Percentiles rank a stretch among this genome's conserved stretches.
phyloP scores from a whole-genome alignment of 2,797 vertebrate species.

The Threskiornis aethiopicus region DNA sequence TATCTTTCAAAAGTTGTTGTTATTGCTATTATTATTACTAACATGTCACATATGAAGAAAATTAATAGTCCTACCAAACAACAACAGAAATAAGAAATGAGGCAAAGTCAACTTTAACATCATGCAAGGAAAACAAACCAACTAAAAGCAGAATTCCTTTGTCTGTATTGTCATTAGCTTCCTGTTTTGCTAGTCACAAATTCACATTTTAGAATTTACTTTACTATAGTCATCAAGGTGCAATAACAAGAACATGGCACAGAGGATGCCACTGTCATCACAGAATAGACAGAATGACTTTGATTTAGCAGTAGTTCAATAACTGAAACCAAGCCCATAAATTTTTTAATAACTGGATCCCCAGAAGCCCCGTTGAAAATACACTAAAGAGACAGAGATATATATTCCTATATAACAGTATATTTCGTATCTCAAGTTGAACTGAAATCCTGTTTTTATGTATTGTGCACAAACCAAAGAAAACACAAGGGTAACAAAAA shows the following conservation, averaged over 20 bases:
- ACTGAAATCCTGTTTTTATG: not conserved
- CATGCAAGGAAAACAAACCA: not conserved
- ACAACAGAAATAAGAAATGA: not conserved
- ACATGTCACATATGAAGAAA: not conserved
- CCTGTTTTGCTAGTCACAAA: not conserved
- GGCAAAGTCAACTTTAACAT: not conserved
- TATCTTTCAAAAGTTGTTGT: not conserved
- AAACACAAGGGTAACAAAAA: not conserved
- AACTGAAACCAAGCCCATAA: conserved; percentile 12
- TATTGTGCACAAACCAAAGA: not conserved
- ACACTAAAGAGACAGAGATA: conserved; percentile 14
- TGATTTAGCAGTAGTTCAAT: conserved; percentile 23
- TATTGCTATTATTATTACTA: not conserved
- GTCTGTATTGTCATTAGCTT: not conserved
- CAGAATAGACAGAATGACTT: not conserved
- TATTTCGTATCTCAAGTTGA: not conserved
- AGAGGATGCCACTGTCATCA: not conserved
- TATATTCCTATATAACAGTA: not conserved
- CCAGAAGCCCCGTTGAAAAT: not conserved
- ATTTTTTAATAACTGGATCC: not conserved
- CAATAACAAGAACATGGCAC: not conserved
- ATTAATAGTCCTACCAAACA: not conserved
- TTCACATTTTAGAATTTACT: not conserved
- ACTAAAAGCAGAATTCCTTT: not conserved
- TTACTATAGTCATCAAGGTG: not conserved